Evolutionary conservation across 2,113 vertebrate species (phyloP), one percentile per base, ranked within the genome.

Genomic region (Copsychus sechellarum): DNA sequence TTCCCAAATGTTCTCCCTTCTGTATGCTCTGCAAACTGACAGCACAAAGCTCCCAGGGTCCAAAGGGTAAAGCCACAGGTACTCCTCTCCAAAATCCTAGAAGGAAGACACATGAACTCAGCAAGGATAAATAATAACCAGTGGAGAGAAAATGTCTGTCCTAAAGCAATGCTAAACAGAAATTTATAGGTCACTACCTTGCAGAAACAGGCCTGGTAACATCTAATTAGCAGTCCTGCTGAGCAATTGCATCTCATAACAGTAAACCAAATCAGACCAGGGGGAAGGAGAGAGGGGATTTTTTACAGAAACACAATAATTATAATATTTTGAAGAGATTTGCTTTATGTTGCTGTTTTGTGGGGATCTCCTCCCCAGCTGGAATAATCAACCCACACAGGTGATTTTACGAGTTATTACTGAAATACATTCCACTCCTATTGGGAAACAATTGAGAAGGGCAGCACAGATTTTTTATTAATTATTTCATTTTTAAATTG

Each of bases 191-290:
- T 90, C 79, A 67, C 76, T 88, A 56, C 86, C 91, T 57, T 34
- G 73, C 71, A 88, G 65, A 61, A 93, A 45, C 45, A 88, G 80
- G 57, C 60, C 76, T 14, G 72, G 92, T 93, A 96, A 74, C 90
- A 94, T 94, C 77, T 89, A 72, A 96, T 91, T 84, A 89, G 79
- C 88, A 92, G 79, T 56, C 72, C 69, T 6, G 15, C 81, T 36
- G 54, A 1, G 1, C 85, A 93, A 83, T 43, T 48, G 12, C 47
- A 26, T 73, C 83, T 92, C 61, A 3, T 66, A 89, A 91, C 42
- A 87, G 76, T 65, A 91, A 96, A 90, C 38, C 60, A n/a, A 66
- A 54, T 31, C 28, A 77, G 90, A 81, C 8, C 1, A 2, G 47
- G 28, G 43, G 22, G 28, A 66, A 84, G 72, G 12, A 19, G 25